These are phyloP conservation scores for Hemiscyllium ocellatum DNA, from an alignment of 2,113 vertebrate genomes.

Conservation along the genomic window DNA sequence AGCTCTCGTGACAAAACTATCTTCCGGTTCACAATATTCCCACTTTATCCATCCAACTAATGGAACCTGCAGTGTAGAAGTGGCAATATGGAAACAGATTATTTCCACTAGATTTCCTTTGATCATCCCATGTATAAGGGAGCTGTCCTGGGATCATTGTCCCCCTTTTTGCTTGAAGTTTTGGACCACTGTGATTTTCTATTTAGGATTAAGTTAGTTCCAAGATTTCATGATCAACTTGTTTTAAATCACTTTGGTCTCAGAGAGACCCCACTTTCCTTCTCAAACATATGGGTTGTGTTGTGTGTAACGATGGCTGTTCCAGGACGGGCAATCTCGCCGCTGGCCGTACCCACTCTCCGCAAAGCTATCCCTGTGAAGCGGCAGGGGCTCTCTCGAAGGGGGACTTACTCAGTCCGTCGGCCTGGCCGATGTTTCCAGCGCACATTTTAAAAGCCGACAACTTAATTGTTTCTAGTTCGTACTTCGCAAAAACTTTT, in stretches of 20 bases:
- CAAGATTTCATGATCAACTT: neutral
- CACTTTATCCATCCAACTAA: neutral
- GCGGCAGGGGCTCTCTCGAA: no score
- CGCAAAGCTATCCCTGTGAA: no score
- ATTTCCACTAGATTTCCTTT: neutral
- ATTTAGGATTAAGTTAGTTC: neutral
- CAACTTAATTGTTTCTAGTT: neutral
- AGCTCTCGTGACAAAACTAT: neutral
- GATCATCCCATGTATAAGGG: neutral
- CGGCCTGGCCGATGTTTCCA: neutral
- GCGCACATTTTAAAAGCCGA: neutral
- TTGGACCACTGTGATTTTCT: neutral
- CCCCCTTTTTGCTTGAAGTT: neutral
- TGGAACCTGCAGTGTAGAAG: neutral
- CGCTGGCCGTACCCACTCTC: neutral
- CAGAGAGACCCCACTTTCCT: neutral
- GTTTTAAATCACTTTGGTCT: neutral
- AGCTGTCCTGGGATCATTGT: neutral
- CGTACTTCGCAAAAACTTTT: neutral
- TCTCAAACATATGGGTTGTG: neutral
- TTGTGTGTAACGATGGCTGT: neutral
- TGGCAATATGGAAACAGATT: neutral
- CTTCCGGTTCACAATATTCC: neutral
- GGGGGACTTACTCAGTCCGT: neutral
- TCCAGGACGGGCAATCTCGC: no score